Evolutionary conservation across 2,113 vertebrate genomes (phyloP).

Genomic region (Pao palembangensis): DNA sequence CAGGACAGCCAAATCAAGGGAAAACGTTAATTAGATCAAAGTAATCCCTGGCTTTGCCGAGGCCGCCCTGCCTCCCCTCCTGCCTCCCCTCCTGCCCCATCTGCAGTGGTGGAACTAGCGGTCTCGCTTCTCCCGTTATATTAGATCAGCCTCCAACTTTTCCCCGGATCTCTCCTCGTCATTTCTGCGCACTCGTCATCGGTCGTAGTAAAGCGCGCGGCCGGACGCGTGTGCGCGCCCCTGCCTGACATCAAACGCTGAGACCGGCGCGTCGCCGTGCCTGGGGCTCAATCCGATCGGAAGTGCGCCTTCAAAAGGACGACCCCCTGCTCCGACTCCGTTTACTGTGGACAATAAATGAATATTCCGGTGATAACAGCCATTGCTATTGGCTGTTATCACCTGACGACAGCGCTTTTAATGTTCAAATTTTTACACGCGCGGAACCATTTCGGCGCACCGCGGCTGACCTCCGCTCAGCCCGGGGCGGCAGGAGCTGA

Average conservation of each 20-base stretch:
- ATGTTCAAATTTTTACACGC: neutral
- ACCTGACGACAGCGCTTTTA: no score
- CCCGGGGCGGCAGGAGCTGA: slow-evolving; percentile 6
- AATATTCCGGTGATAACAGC: neutral
- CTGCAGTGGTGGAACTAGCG: slow-evolving; percentile 2
- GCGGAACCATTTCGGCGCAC: no score
- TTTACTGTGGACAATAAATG: slow-evolving; percentile 60
- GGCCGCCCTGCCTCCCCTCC: neutral
- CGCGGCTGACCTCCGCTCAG: no score
- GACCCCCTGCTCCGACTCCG: slow-evolving; percentile 14
- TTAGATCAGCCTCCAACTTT: neutral
- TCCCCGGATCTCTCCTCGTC: slow-evolving; percentile 46
- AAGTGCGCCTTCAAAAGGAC: slow-evolving; percentile 61
- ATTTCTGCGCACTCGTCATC: slow-evolving; percentile 40
- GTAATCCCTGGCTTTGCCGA: neutral
- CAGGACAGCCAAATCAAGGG: neutral
- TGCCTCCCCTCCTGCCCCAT: no score
- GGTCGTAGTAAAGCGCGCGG: slow-evolving; percentile 60
- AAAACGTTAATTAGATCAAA: slow-evolving; percentile 20
- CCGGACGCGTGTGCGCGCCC: no score
- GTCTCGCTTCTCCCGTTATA: neutral
- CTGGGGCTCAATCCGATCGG: slow-evolving; percentile 56
- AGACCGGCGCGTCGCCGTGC: slow-evolving; percentile 44
- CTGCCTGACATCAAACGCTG: slow-evolving; percentile 54
- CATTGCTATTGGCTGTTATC: no score